Evolutionary conservation across 2,113 vertebrate genomes (phyloP).

Genomic region (Callorhinus ursinus): DNA sequence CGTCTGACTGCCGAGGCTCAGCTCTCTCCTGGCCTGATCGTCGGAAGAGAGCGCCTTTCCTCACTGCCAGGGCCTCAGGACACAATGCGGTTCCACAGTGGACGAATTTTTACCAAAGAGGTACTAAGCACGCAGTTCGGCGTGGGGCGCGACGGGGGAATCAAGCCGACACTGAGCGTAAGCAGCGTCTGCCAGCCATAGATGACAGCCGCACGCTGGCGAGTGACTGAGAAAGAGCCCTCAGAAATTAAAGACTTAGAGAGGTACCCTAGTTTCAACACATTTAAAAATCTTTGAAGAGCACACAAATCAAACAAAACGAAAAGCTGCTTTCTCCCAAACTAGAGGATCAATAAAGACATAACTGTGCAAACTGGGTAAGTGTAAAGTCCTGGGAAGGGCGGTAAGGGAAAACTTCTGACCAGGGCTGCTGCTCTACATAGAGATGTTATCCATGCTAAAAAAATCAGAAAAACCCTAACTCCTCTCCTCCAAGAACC

Average conservation of each 20-base stretch:
- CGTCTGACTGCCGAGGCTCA: neutral
- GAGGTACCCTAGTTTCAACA: neutral
- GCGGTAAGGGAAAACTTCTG: neutral
- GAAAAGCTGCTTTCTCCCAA: neutral
- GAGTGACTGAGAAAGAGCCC: neutral
- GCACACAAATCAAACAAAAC: neutral
- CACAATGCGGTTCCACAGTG: neutral
- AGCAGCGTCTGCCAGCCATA: too few relatives aligned
- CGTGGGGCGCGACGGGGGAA: accelerated
- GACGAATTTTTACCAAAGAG: neutral
- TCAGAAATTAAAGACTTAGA: neutral
- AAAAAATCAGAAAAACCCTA: neutral
- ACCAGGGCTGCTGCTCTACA: neutral
- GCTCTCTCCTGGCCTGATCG: neutral
- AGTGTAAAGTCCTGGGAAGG: neutral
- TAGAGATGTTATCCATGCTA: neutral
- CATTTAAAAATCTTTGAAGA: neutral
- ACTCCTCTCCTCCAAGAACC: neutral
- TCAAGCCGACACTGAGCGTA: neutral
- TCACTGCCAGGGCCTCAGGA: neutral
- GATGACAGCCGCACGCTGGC: neutral
- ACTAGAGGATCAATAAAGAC: neutral
- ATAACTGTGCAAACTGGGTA: neutral
- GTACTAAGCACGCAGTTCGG: neutral
- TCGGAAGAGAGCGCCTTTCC: neutral